A percentile compares a stretch with the other conserved stretches of the same genome.
Conservation (phyloP, 1,140 invertebrate genomes). For the Sarcophaga bullata region DNA sequence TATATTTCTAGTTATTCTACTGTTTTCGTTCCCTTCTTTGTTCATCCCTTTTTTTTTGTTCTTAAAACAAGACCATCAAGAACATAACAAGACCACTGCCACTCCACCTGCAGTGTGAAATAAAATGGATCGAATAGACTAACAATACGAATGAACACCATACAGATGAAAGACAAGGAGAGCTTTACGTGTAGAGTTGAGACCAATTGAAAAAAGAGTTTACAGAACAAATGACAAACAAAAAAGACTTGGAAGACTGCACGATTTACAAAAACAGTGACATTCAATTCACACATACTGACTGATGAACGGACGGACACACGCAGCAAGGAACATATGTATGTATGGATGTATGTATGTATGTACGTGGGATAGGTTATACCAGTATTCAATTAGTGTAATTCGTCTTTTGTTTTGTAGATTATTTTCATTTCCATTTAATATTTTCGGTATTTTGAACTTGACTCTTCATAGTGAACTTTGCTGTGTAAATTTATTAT, state of each 20-base stretch:
- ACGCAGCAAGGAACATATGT: not conserved
- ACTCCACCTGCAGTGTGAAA: not conserved
- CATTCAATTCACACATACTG: slow-evolving; percentile 5
- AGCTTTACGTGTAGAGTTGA: not conserved
- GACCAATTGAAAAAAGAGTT: no score
- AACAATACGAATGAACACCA: not conserved
- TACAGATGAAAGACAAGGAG: not conserved
- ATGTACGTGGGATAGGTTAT: not conserved
- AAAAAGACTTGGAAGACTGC: not conserved
- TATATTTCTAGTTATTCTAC: no score
- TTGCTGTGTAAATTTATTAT: slow-evolving; percentile 2
- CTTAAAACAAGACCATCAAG: not conserved
- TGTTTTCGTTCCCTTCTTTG: no score
- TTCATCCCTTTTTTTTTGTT: no score
- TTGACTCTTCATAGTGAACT: slow-evolving; percentile 1
- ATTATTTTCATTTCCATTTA: slow-evolving; percentile 37
- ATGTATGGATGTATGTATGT: no score
- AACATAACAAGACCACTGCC: not conserved
- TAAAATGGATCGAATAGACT: not conserved
- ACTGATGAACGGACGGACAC: not conserved
- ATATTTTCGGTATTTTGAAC: slow-evolving; percentile 31
- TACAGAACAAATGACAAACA: not conserved
- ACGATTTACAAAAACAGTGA: not conserved
- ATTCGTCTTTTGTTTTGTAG: slow-evolving; percentile 38
- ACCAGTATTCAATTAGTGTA: slow-evolving; percentile 35